Percentiles rank a stretch among this genome's conserved stretches.
Evolutionary conservation across 2,888 invertebrate species (phyloP).

Genomic region (Gari tellinella): DNA sequence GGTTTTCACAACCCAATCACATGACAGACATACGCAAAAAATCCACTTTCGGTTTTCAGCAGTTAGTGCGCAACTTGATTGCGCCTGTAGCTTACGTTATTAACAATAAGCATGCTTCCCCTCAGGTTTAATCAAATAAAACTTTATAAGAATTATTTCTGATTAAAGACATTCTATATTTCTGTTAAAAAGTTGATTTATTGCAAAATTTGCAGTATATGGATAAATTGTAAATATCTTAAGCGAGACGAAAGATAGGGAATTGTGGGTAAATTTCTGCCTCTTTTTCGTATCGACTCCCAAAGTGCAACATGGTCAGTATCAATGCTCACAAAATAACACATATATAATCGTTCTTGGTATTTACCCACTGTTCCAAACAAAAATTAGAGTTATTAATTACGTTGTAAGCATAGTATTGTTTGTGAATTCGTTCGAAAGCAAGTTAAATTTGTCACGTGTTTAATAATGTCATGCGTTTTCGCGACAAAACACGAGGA

Average conservation of each 20-base stretch:
- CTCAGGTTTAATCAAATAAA: too few species aligned
- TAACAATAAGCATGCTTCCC: not conserved
- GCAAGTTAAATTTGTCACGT: not conserved
- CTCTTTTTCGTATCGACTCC: slow-evolving; percentile 65
- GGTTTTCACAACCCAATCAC: too few species aligned
- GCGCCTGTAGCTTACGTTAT: slow-evolving; percentile 44
- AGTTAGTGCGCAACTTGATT: slow-evolving; percentile 30
- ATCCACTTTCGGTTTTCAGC: slow-evolving; percentile 19
- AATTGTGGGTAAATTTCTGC: slow-evolving; percentile 52
- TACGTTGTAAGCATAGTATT: too few species aligned
- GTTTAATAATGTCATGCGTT: slow-evolving; percentile 8
- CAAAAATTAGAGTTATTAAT: too few species aligned
- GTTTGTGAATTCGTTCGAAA: not conserved
- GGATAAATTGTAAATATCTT: too few species aligned
- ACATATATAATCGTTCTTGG: too few species aligned
- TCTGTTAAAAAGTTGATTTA: too few species aligned
- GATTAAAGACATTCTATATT: too few species aligned
- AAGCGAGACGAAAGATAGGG: slow-evolving; percentile 3
- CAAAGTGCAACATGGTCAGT: slow-evolving; percentile 60
- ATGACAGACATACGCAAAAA: not conserved
- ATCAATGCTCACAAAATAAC: not conserved
- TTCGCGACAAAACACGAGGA: slow-evolving; percentile 32
- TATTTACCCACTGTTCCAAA: too few species aligned
- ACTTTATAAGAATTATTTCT: too few species aligned
- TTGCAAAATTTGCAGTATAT: too few species aligned